These are phyloP conservation scores for Noctua pronuba DNA, from an alignment of 2,888 invertebrate species.

Conservation along the genomic window DNA sequence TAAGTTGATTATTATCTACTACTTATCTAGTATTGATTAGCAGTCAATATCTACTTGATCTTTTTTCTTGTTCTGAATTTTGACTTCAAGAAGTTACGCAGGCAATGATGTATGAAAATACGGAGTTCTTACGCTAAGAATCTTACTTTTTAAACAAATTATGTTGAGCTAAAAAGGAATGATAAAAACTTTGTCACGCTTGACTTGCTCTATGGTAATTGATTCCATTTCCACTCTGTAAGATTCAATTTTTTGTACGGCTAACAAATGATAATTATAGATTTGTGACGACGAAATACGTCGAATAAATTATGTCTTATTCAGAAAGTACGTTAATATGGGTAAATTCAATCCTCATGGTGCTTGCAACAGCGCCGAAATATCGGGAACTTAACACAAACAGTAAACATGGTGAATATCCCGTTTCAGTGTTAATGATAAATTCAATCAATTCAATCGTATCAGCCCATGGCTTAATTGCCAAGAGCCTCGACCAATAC, in stretches of 20 bases:
- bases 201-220: not conserved
- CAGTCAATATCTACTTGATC: not conserved
- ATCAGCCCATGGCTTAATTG: no score
- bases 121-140: no score
- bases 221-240: not conserved
- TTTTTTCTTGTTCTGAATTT: not conserved
- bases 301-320: not conserved
- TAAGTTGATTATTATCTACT: not conserved
- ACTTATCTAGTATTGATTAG: not conserved
- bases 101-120: not conserved
- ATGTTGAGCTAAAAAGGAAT: not conserved
- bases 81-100: not conserved
- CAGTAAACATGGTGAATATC: no score
- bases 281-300: no score
- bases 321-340: not conserved
- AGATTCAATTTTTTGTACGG: not conserved
- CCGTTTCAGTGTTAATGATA: no score
- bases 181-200: not conserved
- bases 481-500: no score
- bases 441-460: no score
- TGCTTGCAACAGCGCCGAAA: no score
- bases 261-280: not conserved
- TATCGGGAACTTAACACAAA: no score
- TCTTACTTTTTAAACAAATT: not conserved
- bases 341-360: not conserved